A percentile compares a stretch with the other conserved stretches of the same genome.
Conservation (phyloP, 2,113 vertebrate species). For the Periophthalmus modestus region DNA sequence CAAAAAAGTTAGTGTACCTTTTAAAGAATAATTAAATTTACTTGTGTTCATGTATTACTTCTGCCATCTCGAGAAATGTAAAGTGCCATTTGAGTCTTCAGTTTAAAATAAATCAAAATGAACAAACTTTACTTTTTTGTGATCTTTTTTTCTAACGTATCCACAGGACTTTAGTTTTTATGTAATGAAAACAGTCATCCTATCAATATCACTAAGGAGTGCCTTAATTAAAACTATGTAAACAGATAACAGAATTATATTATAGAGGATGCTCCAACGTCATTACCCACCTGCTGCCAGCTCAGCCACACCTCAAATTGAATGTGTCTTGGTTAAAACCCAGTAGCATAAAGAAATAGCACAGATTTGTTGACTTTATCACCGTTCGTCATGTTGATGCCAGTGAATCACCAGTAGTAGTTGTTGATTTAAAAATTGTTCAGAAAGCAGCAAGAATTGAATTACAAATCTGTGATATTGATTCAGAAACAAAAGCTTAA, state of each 20-base stretch:
- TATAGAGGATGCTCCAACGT: neutral
- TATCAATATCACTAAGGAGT: slow-evolving; percentile 31
- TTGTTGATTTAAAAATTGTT: neutral
- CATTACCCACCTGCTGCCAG: neutral
- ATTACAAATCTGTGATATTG: neutral
- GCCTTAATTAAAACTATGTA: slow-evolving; percentile 10
- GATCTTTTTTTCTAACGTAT: neutral
- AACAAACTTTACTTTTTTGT: neutral
- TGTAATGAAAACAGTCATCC: neutral
- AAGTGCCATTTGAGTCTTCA: neutral
- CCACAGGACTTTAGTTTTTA: neutral
- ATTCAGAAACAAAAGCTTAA: neutral
- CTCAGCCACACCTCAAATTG: neutral
- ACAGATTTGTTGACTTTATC: slow-evolving; percentile 21
- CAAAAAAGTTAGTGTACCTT: neutral
- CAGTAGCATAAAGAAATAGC: neutral
- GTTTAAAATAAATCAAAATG: neutral
- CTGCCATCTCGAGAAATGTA: neutral
- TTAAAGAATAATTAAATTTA: slow-evolving; percentile 23
- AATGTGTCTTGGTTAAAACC: neutral
- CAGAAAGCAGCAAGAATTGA: neutral
- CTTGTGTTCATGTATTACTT: neutral
- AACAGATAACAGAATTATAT: slow-evolving; percentile 5
- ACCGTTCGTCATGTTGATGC: slow-evolving; percentile 13
- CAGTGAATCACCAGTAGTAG: neutral